Evolutionary conservation across 2,797 vertebrate genomes (phyloP).

Genomic region (Myioborus melanocephalus): DNA sequence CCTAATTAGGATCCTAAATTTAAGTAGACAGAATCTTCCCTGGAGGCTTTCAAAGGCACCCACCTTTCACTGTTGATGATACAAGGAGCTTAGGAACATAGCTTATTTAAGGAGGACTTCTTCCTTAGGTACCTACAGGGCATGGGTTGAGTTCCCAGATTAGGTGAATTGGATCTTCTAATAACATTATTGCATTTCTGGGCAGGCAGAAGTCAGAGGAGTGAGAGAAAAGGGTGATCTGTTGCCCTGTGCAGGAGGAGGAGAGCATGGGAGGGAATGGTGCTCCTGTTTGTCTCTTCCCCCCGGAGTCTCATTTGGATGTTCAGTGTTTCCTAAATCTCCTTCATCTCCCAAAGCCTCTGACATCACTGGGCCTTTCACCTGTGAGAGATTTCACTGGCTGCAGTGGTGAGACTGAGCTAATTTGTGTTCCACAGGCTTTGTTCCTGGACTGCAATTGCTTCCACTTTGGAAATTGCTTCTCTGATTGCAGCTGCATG

Average conservation of each 20-base stretch:
- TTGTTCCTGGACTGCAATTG: not conserved
- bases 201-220: not conserved
- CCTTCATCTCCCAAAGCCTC: not conserved
- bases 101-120: conserved; percentile 13
- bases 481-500: not conserved
- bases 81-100: not conserved
- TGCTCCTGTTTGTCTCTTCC: not conserved
- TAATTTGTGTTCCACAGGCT: not conserved
- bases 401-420: not conserved
- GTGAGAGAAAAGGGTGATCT: not conserved
- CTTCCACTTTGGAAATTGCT: not conserved
- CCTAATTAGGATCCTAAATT: conserved; percentile 56
- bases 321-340: not conserved
- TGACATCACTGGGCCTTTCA: not conserved
- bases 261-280: not conserved
- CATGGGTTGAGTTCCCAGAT: not conserved
- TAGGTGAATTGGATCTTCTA: not conserved
- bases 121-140: not conserved
- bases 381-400: not conserved
- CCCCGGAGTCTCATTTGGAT: not conserved
- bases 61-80: not conserved
- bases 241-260: not conserved
- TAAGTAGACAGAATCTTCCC: conserved; percentile 36
- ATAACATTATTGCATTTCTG: not conserved
- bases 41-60: conserved; percentile 31